Conservation (phyloP, 2,797 vertebrate genomes). For the Clarias platycephalus region DNA sequence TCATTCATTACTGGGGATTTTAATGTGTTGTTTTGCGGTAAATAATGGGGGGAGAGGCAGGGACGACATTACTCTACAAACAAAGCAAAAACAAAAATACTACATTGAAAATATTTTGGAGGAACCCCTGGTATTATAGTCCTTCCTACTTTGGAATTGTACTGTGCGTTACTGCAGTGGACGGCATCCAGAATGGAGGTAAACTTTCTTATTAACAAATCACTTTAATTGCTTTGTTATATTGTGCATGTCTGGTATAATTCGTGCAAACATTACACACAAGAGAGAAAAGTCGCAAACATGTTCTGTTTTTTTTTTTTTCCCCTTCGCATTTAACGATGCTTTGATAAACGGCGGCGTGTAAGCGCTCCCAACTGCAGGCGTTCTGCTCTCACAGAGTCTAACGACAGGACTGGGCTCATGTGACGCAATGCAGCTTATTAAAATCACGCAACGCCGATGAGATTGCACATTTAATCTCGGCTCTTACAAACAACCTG, state of each 20-base stretch:
- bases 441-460: neutral
- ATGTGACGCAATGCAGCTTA: neutral
- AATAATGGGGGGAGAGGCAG: neutral
- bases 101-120: neutral
- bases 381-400: neutral
- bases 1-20: conserved; percentile 17
- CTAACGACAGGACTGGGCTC: conserved; percentile 17
- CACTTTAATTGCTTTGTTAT: neutral
- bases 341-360: neutral
- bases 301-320: neutral
- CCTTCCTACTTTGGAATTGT: neutral
- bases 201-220: neutral
- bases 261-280: neutral
- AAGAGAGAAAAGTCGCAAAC: neutral
- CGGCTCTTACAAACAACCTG: neutral
- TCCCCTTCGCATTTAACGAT: neutral
- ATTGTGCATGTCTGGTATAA: neutral
- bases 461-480: neutral
- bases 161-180: neutral
- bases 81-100: neutral
- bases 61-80: too few relatives aligned
- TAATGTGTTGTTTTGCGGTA: neutral
- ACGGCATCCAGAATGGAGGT: neutral
- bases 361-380: neutral
- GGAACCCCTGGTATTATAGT: neutral